A percentile compares a stretch with the other conserved stretches of the same genome.
These are phyloP conservation scores for Mugil cephalus DNA, from an alignment of 2,113 vertebrate genomes.

Conservation along the genomic window DNA sequence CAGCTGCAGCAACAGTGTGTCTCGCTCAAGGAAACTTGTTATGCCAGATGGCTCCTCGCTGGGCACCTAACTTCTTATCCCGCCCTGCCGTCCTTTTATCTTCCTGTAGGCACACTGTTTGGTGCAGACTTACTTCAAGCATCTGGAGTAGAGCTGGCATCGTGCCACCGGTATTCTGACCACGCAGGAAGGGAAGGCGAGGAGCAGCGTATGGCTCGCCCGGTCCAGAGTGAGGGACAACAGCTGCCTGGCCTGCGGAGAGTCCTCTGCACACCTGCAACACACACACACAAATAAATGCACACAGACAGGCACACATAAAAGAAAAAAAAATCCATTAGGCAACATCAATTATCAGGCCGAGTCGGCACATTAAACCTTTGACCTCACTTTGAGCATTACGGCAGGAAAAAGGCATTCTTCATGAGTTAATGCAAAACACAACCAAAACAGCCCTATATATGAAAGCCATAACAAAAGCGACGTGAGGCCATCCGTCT, in stretches of 20 bases:
- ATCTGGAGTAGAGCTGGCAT: slow-evolving; percentile 93
- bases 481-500: neutral
- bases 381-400: slow-evolving; percentile 41
- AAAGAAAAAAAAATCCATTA: slow-evolving; percentile 29
- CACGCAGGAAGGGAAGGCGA: slow-evolving; percentile 93
- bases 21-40: slow-evolving; percentile 40
- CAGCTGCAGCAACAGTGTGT: slow-evolving; percentile 6
- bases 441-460: slow-evolving; percentile 26
- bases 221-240: slow-evolving; percentile 91
- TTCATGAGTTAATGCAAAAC: slow-evolving; percentile 26
- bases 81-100: slow-evolving; percentile 17
- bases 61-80: slow-evolving; percentile 24
- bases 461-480: slow-evolving; percentile 40
- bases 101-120: neutral
- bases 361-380: slow-evolving; percentile 37
- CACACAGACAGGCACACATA: slow-evolving; percentile 7
- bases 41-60: slow-evolving; percentile 31
- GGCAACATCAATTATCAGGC: slow-evolving; percentile 53
- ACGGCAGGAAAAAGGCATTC: slow-evolving; percentile 3
- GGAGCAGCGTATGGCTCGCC: slow-evolving; percentile 87
- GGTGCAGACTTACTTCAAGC: slow-evolving; percentile 91
- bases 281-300: slow-evolving; percentile 34
- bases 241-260: slow-evolving; percentile 84
- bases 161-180: slow-evolving; percentile 91
- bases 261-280: slow-evolving; percentile 88